Percentiles rank a stretch among this genome's conserved stretches.
phyloP scores from a whole-genome alignment of 2,888 invertebrate genomes.

The Candidula unifasciata region DNA sequence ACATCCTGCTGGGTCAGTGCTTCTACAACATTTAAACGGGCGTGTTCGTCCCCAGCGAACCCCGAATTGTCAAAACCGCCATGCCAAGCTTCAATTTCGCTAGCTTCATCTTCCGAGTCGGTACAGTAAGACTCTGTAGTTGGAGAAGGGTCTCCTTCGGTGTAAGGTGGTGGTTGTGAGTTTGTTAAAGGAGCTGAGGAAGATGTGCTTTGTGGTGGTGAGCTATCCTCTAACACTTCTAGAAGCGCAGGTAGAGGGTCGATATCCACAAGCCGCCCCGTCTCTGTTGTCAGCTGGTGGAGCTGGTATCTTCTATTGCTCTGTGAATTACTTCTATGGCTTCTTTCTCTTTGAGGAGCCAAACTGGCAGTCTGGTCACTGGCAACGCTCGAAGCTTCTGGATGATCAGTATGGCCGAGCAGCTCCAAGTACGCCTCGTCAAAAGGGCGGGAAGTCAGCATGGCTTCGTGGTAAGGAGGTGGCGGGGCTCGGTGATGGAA shows the following conservation, averaged over 20 bases:
- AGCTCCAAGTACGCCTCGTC: conserved; percentile 71
- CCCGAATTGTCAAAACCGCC: not conserved
- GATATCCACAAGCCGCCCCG: not conserved
- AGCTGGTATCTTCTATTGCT: conserved; percentile 16
- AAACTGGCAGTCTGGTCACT: not conserved
- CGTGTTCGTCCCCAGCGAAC: conserved; percentile 7
- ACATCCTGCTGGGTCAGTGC: not conserved
- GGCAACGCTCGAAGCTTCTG: not conserved
- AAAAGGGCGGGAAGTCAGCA: conserved; percentile 75
- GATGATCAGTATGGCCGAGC: conserved; percentile 51
- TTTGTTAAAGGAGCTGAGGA: not conserved
- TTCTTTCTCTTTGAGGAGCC: not conserved
- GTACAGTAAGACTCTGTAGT: not conserved
- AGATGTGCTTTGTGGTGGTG: not conserved
- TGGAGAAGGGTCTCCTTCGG: not conserved
- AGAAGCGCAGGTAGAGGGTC: not conserved
- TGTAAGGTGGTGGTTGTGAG: conserved; percentile 29
- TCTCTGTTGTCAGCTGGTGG: not conserved
- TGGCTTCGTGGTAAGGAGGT: conserved; percentile 80
- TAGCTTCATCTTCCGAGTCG: conserved; percentile 25
- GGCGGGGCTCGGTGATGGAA: conserved; percentile 79
- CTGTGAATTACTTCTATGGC: not conserved
- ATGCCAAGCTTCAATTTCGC: not conserved
- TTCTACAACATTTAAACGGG: not conserved
- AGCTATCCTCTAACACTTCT: conserved; percentile 20